Conservation (phyloP, 2,888 invertebrate genomes). For the Catocala nupta region DNA sequence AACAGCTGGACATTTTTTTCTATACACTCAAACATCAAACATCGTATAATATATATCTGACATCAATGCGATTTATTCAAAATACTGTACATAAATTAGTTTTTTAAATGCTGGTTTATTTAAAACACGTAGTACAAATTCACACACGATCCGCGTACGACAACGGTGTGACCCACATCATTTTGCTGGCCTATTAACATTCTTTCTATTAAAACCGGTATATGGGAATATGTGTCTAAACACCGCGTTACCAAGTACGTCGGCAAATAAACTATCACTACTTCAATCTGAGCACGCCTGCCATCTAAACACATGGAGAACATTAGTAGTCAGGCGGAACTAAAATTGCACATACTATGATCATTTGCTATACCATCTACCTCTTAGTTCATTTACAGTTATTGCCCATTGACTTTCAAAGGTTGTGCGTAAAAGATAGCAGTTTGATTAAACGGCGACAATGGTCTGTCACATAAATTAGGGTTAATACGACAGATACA, state of each 20-base stretch:
- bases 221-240: constrained; percentile 38
- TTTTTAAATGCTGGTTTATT: constrained; percentile 47
- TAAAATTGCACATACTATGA: too few relatives aligned
- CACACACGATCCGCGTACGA: constrained; percentile 59
- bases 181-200: constrained; percentile 65
- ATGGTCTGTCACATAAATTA: constrained; percentile 38
- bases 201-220: constrained; percentile 63
- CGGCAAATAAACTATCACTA: too few relatives aligned
- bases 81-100: constrained; percentile 32
- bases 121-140: constrained; percentile 55
- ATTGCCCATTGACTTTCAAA: constrained; percentile 28
- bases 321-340: too few relatives aligned
- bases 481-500: constrained; percentile 10
- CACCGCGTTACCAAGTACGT: constrained; percentile 19
- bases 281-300: too few relatives aligned
- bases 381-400: constrained; percentile 9
- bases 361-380: background rate
- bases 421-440: constrained; percentile 2
- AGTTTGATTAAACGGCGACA: constrained; percentile 37
- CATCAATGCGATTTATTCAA: constrained; percentile 31
- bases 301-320: too few relatives aligned
- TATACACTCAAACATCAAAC: constrained; percentile 16
- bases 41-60: constrained; percentile 28
- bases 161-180: constrained; percentile 63
- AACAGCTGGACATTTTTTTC: constrained; percentile 12